Conservation (phyloP, 2,888 invertebrate genomes). For the Stenotaenia linearis region DNA sequence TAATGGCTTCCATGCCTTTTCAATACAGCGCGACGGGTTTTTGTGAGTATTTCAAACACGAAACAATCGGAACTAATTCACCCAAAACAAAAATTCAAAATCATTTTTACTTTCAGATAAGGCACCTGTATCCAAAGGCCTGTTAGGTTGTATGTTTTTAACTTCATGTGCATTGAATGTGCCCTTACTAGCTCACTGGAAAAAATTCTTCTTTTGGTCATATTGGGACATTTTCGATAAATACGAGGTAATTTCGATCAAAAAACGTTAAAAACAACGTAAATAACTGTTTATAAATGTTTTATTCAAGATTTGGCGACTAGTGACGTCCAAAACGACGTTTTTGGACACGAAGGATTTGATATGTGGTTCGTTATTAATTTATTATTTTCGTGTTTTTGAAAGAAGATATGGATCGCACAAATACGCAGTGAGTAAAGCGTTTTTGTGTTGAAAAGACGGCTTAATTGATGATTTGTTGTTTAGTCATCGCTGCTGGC, state of each 20-base stretch:
- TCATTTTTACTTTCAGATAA: slow-evolving; percentile 45
- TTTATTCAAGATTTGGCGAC: slow-evolving; percentile 47
- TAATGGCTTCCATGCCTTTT: background rate
- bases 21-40: background rate
- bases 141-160: slow-evolving; percentile 50
- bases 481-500: slow-evolving; percentile 49
- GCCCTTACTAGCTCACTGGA: slow-evolving; percentile 48
- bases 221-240: slow-evolving; percentile 47
- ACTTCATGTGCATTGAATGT: slow-evolving; percentile 51
- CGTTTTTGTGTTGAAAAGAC: background rate
- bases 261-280: too few species aligned
- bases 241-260: slow-evolving; percentile 47
- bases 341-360: slow-evolving; percentile 53
- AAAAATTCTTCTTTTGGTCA: slow-evolving; percentile 48
- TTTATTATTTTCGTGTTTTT: slow-evolving; percentile 52
- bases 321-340: slow-evolving; percentile 49
- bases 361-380: slow-evolving; percentile 51
- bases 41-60: background rate
- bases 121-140: slow-evolving; percentile 51
- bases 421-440: slow-evolving; percentile 49
- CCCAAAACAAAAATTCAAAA: too few species aligned
- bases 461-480: background rate
- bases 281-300: too few species aligned
- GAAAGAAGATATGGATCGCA: slow-evolving; percentile 53
- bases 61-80: too few species aligned